A percentile compares a stretch with the other conserved stretches of the same genome.
Conservation (phyloP, 2,888 invertebrate species). For the Protodeltote pygarga region DNA sequence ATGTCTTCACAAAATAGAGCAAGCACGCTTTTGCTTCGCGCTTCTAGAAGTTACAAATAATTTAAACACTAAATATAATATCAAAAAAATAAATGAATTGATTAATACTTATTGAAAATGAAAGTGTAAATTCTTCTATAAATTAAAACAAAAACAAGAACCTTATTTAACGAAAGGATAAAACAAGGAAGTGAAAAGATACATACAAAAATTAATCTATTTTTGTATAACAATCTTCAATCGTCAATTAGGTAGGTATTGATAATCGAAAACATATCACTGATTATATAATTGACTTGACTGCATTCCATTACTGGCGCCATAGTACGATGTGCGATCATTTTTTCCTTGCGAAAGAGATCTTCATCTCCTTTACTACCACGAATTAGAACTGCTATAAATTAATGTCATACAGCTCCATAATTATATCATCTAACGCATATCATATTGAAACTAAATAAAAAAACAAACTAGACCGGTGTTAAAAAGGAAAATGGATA, state of each 20-base stretch:
- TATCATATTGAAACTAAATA: no score
- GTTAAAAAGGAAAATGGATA: no score
- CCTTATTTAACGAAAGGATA: conserved; percentile 4
- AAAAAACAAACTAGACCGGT: no score
- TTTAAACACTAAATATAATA: no score
- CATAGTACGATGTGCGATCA: no score
- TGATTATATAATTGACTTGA: conserved; percentile 14
- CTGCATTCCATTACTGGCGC: conserved; percentile 1
- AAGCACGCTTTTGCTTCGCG: conserved; percentile 22
- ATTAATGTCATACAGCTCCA: no score
- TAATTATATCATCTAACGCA: no score
- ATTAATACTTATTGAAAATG: background rate
- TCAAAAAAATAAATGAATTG: no score
- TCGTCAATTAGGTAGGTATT: conserved; percentile 65
- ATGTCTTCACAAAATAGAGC: no score
- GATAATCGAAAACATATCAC: conserved; percentile 65
- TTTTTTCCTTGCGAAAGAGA: no score
- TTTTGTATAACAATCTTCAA: conserved; percentile 61
- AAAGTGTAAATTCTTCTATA: background rate
- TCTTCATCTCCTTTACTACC: no score
- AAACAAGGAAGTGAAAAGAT: conserved; percentile 15
- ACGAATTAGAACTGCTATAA: no score
- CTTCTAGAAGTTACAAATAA: conserved; percentile 13
- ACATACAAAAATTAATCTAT: conserved; percentile 55
- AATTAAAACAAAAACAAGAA: conserved; percentile 2